Evolutionary conservation across 1,140 invertebrate species (phyloP), one percentile per base, ranked within the genome.

Genomic region (Nebria ingens): DNA sequence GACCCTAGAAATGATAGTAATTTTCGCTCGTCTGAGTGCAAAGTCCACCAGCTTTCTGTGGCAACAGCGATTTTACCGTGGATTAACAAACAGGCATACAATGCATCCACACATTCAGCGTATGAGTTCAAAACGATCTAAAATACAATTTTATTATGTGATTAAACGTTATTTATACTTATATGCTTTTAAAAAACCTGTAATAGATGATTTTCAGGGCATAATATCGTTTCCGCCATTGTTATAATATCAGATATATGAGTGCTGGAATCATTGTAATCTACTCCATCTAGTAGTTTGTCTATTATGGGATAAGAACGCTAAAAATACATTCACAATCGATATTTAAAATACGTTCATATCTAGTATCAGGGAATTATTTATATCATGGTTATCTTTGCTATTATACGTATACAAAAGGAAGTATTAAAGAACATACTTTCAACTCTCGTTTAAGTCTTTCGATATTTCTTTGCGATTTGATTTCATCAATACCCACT

Each of bases 21-120:
- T 63, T 87, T 82, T 50, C 85, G 78, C 73, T 92, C 89, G 53
- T 80, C 77, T 1, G 81, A 70, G 54, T 85, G 76, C 34, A 93
- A 70, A 40, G 78, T 78, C 80, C 82, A 85, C 83, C 88, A 92
- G 66, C 83, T 86, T 45, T 83, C 78, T 19, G 88, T 91, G 9
- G 87, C 88, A 11, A 83, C 85, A 13, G 82, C 81, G 42, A 91
- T 72, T 59, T 84, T 81, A 1, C 86, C 86, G 64, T 85, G 80
- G 53, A 89, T 79, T 54, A 86, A 72, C 34, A 93, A 68, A 67
- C 88, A 91, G 2, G 87, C 87, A 72, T 86, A 91, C 38, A 82
- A 76, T 19, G 86, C 88, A 60, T 84, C 83, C 52, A 89, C 78
- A 62, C 75, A 79, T 69, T 91, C 86, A 38, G 82, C 77, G 70